Percentiles rank a stretch among this genome's conserved stretches.
These are phyloP conservation scores for Lasioglossum vierecki DNA, from an alignment of 2,888 invertebrate species.

Conservation along the genomic window DNA sequence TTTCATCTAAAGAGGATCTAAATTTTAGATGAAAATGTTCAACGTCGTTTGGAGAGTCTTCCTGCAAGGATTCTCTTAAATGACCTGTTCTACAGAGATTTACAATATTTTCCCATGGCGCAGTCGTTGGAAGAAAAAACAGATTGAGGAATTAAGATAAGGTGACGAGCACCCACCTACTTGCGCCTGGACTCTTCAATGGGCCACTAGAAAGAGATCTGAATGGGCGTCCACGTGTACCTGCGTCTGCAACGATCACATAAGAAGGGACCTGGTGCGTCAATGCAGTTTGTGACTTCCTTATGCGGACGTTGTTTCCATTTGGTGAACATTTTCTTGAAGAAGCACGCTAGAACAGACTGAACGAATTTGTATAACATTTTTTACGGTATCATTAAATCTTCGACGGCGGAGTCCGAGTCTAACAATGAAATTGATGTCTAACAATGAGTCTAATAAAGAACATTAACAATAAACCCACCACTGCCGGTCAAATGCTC, in stretches of 20 bases:
- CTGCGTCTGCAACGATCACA: slow-evolving; percentile 17
- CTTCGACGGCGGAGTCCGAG: too few species aligned
- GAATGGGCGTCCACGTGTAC: slow-evolving; percentile 61
- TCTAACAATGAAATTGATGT: too few species aligned
- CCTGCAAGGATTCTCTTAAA: neutral
- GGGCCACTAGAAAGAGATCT: slow-evolving; percentile 69
- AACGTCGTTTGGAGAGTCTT: neutral
- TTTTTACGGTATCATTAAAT: too few species aligned
- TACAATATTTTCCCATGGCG: slow-evolving; percentile 39
- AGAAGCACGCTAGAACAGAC: neutral
- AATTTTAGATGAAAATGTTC: neutral
- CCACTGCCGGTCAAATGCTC: too few species aligned
- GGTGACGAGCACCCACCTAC: slow-evolving; percentile 20
- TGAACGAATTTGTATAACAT: too few species aligned
- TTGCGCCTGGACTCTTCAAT: slow-evolving; percentile 67
- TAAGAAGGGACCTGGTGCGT: slow-evolving; percentile 6
- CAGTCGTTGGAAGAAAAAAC: neutral
- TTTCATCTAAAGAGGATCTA: too few species aligned
- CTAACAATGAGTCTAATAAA: too few species aligned
- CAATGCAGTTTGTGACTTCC: neutral
- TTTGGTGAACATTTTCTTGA: neutral
- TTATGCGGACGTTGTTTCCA: neutral
- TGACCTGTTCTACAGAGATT: neutral
- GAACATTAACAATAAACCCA: too few species aligned
- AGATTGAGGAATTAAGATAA: slow-evolving; percentile 61